Evolutionary conservation across 2,888 invertebrate species (phyloP).

Genomic region (Thera britannica): DNA sequence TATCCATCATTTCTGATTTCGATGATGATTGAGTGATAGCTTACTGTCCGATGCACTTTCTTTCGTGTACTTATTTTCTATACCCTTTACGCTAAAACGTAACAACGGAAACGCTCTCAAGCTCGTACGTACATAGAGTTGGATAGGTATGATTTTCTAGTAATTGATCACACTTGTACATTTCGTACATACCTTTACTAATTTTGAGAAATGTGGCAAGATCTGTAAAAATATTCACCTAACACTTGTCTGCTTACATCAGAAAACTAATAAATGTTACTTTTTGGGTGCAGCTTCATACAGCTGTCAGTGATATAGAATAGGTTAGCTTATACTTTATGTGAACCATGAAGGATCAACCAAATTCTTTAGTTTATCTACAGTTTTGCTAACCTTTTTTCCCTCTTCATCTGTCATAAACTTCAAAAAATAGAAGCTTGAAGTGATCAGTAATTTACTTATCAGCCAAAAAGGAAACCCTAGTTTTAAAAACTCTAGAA

Average conservation of each 20-base stretch:
- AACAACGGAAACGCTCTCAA: neutral
- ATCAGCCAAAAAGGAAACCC: no score
- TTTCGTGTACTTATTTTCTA: slow-evolving; percentile 13
- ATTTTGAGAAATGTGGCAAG: slow-evolving; percentile 12
- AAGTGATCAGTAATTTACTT: no score
- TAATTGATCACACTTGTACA: neutral
- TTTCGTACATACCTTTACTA: slow-evolving; percentile 9
- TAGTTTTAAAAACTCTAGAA: no score
- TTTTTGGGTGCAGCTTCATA: neutral
- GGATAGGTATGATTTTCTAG: slow-evolving; percentile 2
- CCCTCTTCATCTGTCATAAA: neutral
- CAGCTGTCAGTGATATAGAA: slow-evolving; percentile 17
- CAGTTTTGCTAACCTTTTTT: slow-evolving; percentile 1
- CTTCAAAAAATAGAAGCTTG: neutral
- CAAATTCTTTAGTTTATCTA: slow-evolving; percentile 6
- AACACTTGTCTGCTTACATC: neutral
- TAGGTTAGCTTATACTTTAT: neutral
- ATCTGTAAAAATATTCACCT: neutral
- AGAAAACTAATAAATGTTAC: neutral
- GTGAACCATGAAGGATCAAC: slow-evolving; percentile 15
- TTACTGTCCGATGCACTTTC: slow-evolving; percentile 26
- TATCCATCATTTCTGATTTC: slow-evolving; percentile 4
- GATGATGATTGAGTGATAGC: slow-evolving; percentile 22
- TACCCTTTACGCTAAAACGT: neutral
- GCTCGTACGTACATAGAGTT: neutral